Evolutionary conservation across 2,888 invertebrate species (phyloP), one percentile per base, ranked within the genome.

Genomic region (Tricholauxania praeusta): DNA sequence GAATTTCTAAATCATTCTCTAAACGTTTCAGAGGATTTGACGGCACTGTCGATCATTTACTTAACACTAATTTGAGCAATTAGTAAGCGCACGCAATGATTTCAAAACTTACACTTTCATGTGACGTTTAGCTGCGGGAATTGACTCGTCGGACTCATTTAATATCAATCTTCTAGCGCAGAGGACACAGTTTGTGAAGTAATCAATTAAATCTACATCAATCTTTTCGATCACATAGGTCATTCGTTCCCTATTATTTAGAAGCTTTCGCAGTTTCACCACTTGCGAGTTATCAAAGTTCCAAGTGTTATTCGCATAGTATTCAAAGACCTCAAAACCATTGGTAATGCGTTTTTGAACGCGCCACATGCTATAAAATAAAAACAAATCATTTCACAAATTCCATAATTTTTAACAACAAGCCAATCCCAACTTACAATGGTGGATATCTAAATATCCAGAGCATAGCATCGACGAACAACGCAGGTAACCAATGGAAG

Each of bases 281-380:
- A 92, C 90, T 76, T 91, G 90, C 66, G 92, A 90, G 22, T 94
- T 95, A 60, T 92, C 92, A 85, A 96, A 96, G 82, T 94, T 93
- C 97, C 97, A 97, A 76, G 96, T 95, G 83, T 95, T 94, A 84
- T 94, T 95, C 0, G 96, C 96, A 87, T 97, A 97, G 85, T 96
- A 97, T 83, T 96, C 95, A 82, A 97, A 93, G 0, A 95, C 94
- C 81, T 95, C 94, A 82, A 96, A 94, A 0, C 96, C 95, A 88
- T 95, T 95, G 77, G 90, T 90, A 79, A 97, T 93, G 63, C 95
- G 91, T 72, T 92, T 92, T 79, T 96, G 96, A 2, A 96, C 93
- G 66, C 93, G 91, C 82, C 94, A 93, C 82, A 96, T 89, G 47
- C 96, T 96, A 63, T 0, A 53, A 65, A 59, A 22, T 48, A 14